Conservation (phyloP, 2,888 invertebrate species). For the Lampropteryx suffumata region DNA sequence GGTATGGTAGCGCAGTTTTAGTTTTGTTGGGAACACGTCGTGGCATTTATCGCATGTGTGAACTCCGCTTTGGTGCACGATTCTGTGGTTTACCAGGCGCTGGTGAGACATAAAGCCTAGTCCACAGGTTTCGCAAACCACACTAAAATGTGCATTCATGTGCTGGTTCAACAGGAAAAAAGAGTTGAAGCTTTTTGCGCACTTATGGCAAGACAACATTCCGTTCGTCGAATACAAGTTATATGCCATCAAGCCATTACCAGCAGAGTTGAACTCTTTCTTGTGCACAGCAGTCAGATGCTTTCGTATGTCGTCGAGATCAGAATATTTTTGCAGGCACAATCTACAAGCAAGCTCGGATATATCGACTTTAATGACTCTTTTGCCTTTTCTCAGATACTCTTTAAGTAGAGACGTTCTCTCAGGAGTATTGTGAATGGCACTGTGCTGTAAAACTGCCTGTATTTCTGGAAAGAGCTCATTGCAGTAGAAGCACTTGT, state of each 20-base stretch:
- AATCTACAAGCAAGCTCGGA: slow-evolving; percentile 66
- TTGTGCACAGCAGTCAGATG: slow-evolving; percentile 61
- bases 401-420: slow-evolving; percentile 60
- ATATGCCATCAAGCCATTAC: slow-evolving; percentile 73
- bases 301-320: slow-evolving; percentile 64
- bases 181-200: slow-evolving; percentile 66
- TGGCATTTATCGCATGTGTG: slow-evolving; percentile 69
- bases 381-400: slow-evolving; percentile 67
- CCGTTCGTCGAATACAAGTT: slow-evolving; percentile 59
- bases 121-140: slow-evolving; percentile 75
- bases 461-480: slow-evolving; percentile 70
- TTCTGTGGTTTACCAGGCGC: slow-evolving; percentile 65
- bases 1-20: slow-evolving; percentile 67
- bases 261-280: slow-evolving; percentile 71
- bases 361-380: slow-evolving; percentile 74
- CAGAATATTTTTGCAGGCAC: slow-evolving; percentile 65
- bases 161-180: slow-evolving; percentile 71
- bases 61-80: slow-evolving; percentile 67
- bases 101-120: slow-evolving; percentile 74
- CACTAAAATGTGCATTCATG: slow-evolving; percentile 74
- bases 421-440: slow-evolving; percentile 43
- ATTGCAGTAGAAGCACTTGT: slow-evolving; percentile 74
- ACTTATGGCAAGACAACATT: slow-evolving; percentile 64
- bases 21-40: slow-evolving; percentile 65
- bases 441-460: slow-evolving; percentile 42